Evolutionary conservation across 2,797 vertebrate genomes (phyloP).

Genomic region (Streptopelia turtur): DNA sequence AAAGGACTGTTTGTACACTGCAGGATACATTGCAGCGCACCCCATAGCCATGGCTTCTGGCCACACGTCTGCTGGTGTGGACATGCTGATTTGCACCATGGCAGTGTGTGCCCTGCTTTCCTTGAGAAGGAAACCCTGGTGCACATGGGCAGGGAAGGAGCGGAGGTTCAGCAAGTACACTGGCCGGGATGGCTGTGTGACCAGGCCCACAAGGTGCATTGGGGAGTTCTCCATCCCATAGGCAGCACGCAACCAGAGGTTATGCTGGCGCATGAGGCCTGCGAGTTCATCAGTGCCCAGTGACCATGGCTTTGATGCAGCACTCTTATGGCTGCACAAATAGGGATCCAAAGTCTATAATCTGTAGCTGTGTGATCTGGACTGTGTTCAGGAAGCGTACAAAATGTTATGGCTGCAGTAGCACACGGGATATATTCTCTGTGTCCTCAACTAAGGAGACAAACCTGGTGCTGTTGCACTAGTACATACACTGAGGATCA

Average conservation of each 20-base stretch:
- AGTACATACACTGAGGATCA: background rate
- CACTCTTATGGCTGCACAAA: fast-evolving
- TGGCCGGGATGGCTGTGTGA: too few species aligned
- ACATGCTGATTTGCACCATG: fast-evolving
- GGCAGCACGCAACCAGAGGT: background rate
- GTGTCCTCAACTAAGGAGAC: background rate
- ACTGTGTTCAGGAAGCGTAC: fast-evolving
- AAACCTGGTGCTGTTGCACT: background rate
- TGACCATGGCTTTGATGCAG: fast-evolving
- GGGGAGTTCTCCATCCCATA: fast-evolving
- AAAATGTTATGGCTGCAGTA: background rate
- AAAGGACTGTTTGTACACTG: background rate
- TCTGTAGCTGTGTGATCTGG: background rate
- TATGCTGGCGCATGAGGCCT: too few species aligned
- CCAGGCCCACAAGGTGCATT: fast-evolving
- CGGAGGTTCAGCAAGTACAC: fast-evolving
- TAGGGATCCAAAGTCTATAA: background rate
- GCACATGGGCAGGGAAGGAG: fast-evolving
- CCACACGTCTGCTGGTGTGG: fast-evolving
- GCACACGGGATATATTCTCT: fast-evolving
- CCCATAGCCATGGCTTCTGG: background rate
- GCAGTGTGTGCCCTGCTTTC: background rate
- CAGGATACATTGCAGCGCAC: background rate
- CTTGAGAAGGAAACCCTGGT: background rate
- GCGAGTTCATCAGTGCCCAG: fast-evolving